Evolutionary conservation across 2,797 vertebrate species (phyloP).

Genomic region (Neostethus bicornis): DNA sequence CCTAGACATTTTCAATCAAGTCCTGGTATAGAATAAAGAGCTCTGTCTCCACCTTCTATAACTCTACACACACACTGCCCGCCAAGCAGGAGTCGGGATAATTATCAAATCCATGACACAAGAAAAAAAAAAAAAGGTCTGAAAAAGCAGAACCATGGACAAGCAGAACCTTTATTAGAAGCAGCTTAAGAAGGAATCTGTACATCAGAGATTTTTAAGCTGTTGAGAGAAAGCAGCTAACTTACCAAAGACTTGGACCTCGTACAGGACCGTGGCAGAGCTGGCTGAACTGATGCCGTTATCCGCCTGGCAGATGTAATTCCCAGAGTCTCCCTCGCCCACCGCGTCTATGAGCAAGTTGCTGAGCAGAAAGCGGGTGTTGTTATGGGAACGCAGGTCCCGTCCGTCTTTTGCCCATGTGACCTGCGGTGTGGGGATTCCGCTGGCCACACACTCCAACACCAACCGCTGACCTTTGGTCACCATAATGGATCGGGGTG

Average conservation of each 20-base stretch:
- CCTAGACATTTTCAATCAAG: conserved; percentile 66
- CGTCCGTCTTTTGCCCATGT: conserved; percentile 93
- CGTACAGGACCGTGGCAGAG: conserved; percentile 86
- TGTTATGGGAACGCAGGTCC: conserved; percentile 86
- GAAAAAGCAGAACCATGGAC: not conserved
- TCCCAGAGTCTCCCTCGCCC: conserved; percentile 90
- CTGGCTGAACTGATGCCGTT: conserved; percentile 84
- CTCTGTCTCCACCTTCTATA: conserved; percentile 52
- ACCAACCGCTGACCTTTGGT: conserved; percentile 95
- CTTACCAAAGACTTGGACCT: conserved; percentile 96
- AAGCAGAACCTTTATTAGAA: conserved; percentile 5
- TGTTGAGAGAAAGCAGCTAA: conserved; percentile 5
- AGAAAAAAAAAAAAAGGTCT: conserved; percentile 32
- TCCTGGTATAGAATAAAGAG: conserved; percentile 52
- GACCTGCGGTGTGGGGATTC: conserved; percentile 91
- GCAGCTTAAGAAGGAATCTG: not conserved
- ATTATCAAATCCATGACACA: conserved; percentile 50
- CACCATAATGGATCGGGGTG: conserved; percentile 92
- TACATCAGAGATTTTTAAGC: conserved; percentile 9
- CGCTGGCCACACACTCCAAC: conserved; percentile 94
- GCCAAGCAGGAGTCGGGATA: conserved; percentile 47
- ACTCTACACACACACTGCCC: conserved; percentile 33
- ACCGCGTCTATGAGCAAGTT: conserved; percentile 93
- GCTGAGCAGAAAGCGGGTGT: conserved; percentile 93
- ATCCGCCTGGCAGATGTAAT: conserved; percentile 88